phyloP scores from a whole-genome alignment of 2,797 vertebrate genomes.

The Brachymystax lenok region DNA sequence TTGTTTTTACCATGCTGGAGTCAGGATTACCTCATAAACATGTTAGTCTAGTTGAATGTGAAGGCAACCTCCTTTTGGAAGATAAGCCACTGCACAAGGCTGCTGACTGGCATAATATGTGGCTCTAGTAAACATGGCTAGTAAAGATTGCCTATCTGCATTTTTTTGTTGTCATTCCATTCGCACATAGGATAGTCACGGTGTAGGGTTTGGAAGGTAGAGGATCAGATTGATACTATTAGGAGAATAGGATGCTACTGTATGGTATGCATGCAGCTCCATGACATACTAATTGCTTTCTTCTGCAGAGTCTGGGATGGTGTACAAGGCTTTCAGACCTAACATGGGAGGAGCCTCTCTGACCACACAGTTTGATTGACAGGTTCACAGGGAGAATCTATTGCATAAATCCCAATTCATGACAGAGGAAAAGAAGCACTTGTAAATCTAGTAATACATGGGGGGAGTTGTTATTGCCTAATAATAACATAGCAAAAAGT shows the following conservation, averaged over 20 bases:
- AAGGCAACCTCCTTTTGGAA: constrained; percentile 22
- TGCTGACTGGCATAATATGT: constrained; percentile 40
- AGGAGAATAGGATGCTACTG: constrained; percentile 32
- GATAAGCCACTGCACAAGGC: constrained; percentile 28
- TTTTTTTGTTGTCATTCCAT: constrained; percentile 6
- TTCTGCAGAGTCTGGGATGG: not conserved
- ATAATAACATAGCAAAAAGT: constrained; percentile 12
- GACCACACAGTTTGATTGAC: constrained; percentile 5
- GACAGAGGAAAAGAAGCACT: constrained; percentile 22
- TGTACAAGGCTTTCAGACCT: constrained; percentile 7
- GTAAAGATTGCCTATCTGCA: constrained; percentile 14
- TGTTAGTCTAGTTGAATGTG: constrained; percentile 11
- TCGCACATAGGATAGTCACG: constrained; percentile 8
- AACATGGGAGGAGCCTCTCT: not conserved
- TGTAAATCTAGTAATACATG: not conserved
- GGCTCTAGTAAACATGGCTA: constrained; percentile 35
- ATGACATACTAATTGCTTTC: not conserved
- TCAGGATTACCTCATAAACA: constrained; percentile 23
- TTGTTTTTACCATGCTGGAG: constrained; percentile 50
- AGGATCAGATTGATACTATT: constrained; percentile 12
- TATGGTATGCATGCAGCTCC: constrained; percentile 21
- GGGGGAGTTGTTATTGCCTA: not conserved
- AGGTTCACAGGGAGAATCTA: constrained; percentile 6
- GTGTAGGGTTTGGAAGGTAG: not conserved
- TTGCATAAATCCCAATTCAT: constrained; percentile 6